Conservation (phyloP, 1,140 invertebrate genomes). For the Atta colombica region DNA sequence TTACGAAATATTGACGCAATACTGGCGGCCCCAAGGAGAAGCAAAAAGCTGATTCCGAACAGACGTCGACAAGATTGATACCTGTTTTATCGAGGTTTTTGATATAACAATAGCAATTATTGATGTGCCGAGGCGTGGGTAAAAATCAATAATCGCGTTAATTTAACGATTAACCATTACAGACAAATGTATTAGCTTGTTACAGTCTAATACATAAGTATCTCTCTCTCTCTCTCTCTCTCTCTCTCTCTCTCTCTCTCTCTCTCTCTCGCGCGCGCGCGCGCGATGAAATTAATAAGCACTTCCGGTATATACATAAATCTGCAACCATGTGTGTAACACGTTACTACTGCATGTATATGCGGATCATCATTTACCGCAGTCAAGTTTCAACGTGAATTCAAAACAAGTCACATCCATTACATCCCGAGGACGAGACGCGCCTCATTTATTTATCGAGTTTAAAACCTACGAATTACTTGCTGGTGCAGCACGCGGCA, state of each 20-base stretch:
- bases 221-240: neutral
- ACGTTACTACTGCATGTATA: constrained; percentile 2
- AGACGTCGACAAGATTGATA: constrained; percentile 20
- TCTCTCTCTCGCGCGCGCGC: neutral
- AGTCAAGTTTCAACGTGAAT: constrained; percentile 53
- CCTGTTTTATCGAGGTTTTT: constrained; percentile 49
- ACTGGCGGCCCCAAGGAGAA: neutral
- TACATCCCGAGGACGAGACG: constrained; percentile 19
- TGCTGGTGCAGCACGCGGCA: neutral
- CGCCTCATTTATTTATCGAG: constrained; percentile 57
- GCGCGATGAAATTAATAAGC: constrained; percentile 37
- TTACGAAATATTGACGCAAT: constrained; percentile 54
- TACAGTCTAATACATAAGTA: neutral
- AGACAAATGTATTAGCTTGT: neutral
- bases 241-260: neutral
- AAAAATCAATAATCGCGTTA: constrained; percentile 33
- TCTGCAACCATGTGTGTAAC: constrained; percentile 15
- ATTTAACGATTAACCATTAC: constrained; percentile 9
- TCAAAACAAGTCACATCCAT: constrained; percentile 54
- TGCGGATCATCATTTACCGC: constrained; percentile 38
- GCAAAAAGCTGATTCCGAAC: neutral
- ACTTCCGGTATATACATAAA: constrained; percentile 35
- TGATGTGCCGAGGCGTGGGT: neutral
- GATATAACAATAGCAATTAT: constrained; percentile 50
- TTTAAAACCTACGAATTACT: constrained; percentile 62